Evolutionary conservation across 2,888 invertebrate species (phyloP), one percentile per base, ranked within the genome.

Genomic region (Notodonta ziczac): DNA sequence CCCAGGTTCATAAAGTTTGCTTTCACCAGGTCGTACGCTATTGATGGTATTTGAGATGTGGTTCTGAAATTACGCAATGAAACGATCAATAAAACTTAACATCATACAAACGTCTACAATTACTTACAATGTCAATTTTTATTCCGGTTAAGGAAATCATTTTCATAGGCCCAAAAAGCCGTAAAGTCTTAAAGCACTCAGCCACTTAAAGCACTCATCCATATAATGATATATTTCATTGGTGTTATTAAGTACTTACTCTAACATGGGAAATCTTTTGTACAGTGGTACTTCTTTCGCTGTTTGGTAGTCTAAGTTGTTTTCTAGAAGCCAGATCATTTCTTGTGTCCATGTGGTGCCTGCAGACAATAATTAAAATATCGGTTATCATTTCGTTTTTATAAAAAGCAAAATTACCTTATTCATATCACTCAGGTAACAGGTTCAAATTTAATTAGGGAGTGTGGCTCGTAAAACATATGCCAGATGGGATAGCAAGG

Each of bases 291-390:
- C 81, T 35, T 88, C 87, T 80, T 94, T 93, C 0, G 96, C 96
- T 32, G 86, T 87, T 61, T 94, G 88, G 66, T 94, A 95, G 82
- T 97, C 94, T 56, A 96, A 82, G 69, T 95, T 89, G 65, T 95
- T 95, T 63, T 94, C 92, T 52, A 97, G 91, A 63, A 96, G 89
- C 95, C 96, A 97, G 0, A 96, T 95, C 90, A 97, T 94, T 89
- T 97, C 97, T 83, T 96, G 96, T 0, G 96, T 94, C 97, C 97
- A 97, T 16, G 97, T 97, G 32, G 97, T 97, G 5, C 96, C 96
- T 96, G 76, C 7, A 66, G 67, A 24, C 9, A 55, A 51, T 57
- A 16, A 46, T 39, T 39, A 56, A 24, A 13, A 42, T 40, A 7
- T 66, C 24, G 24, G 1, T 24, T 24, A 24, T 24, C 24, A 24